These are phyloP conservation scores for Prietella phreatophila DNA, from an alignment of 2,113 vertebrate species.

Conservation along the genomic window DNA sequence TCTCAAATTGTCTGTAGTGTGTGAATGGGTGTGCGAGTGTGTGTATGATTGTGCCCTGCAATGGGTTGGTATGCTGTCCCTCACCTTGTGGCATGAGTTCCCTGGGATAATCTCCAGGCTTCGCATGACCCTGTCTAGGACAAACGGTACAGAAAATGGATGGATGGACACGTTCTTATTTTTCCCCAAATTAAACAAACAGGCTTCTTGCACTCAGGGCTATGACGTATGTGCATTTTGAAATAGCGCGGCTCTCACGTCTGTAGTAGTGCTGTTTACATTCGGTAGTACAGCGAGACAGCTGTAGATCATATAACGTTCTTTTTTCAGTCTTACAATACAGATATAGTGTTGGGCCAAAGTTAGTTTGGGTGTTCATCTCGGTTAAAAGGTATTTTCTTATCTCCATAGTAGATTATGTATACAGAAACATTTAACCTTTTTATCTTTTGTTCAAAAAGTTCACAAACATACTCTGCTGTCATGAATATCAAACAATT, in stretches of 20 bases:
- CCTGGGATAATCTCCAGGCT: too few relatives aligned
- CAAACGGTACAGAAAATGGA: too few relatives aligned
- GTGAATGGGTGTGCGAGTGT: too few relatives aligned
- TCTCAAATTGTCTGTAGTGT: too few relatives aligned
- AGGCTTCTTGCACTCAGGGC: neutral
- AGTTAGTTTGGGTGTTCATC: neutral
- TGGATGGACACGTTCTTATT: neutral
- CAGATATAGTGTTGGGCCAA: neutral
- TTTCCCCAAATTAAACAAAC: neutral
- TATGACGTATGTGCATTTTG: neutral
- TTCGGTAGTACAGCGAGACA: neutral
- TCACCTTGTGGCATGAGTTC: too few relatives aligned
- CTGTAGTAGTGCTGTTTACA: neutral
- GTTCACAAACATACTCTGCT: too few relatives aligned
- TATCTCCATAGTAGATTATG: neutral
- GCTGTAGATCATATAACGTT: neutral
- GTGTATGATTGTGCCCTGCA: too few relatives aligned
- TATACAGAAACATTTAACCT: neutral
- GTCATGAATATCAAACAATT: too few relatives aligned
- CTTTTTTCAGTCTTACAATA: neutral
- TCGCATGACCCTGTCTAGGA: too few relatives aligned
- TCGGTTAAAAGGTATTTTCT: neutral
- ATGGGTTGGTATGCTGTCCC: too few relatives aligned
- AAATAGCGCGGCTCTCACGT: neutral
- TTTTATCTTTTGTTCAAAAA: too few relatives aligned